Evolutionary conservation across 2,888 invertebrate genomes (phyloP), one percentile per base, ranked within the genome.

Genomic region (Seira ritae): DNA sequence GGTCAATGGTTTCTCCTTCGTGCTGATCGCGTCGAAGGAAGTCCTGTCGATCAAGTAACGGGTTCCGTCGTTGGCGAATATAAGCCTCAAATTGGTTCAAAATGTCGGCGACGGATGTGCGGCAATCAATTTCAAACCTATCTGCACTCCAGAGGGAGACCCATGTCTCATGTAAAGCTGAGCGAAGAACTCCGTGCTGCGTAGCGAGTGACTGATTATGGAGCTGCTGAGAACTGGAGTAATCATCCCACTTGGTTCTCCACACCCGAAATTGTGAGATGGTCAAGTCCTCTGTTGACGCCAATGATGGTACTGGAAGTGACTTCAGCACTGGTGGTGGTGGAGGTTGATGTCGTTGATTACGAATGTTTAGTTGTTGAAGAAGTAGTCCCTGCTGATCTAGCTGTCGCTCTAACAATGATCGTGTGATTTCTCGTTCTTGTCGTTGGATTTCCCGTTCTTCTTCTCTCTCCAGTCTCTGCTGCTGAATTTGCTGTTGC

Each of bases 21-120:
- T 70, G 70, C 20, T 78, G 78, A 46, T 78, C 66, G 1, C 78
- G 62, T 2, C 50, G 71, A 19, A 20, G 23, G 20, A 78, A 78
- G 12, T 20, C 46, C 24, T 71, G 70, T 0, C 78, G 37, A 24
- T 78, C 71, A 0, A 78, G 42, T 1, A 78, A 22, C 1, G 78
- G 78, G 50, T 78, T 78, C 6, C 78, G 78, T 6, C 31, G 22
- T 24, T 22, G 1, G 0, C 78, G 42, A 1, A 78, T 23, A 55
- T 78, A 78, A 3, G n/a, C 42, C 20, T 78, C 78, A 3, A 77
- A 15, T n/a, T 2, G 3, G 8, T 20, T 19, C 0, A 46, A 1
- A 15, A 70, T 68, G 15, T 23, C 60, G 0, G 12, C n/a, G 0
- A 24, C 1, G 8, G 22, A 6, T 0, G 60, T 24, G 3, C 6